A percentile compares a stretch with the other conserved stretches of the same genome.
Evolutionary conservation across 2,113 vertebrate genomes (phyloP).

Genomic region (Sebastes fasciatus): DNA sequence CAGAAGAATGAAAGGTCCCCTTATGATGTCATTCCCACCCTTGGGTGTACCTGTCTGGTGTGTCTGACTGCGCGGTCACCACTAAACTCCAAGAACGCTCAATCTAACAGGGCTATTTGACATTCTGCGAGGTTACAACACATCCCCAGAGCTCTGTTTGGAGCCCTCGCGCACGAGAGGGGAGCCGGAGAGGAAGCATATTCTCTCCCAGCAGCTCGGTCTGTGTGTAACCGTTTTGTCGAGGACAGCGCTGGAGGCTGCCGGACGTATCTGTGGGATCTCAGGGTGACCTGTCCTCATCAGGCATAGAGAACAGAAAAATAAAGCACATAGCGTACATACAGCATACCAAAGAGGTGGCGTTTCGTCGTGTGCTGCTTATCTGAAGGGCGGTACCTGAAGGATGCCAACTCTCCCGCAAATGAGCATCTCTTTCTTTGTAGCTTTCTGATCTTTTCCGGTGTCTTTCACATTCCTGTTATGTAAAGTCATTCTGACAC

Average conservation of each 20-base stretch:
- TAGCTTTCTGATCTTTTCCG: neutral
- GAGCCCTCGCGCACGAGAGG: constrained; percentile 42
- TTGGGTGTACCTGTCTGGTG: constrained; percentile 17
- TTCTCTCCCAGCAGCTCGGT: constrained; percentile 61
- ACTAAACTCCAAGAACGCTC: constrained; percentile 41
- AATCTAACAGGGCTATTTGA: constrained; percentile 60
- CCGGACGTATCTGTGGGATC: constrained; percentile 68
- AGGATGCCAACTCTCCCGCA: constrained; percentile 5
- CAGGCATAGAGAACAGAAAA: constrained; percentile 47
- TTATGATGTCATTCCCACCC: constrained; percentile 36
- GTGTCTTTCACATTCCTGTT: constrained; percentile 7
- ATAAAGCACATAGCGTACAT: constrained; percentile 28
- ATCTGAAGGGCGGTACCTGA: constrained; percentile 22
- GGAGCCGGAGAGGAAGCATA: constrained; percentile 64
- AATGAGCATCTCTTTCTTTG: constrained; percentile 14
- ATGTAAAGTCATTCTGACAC: constrained; percentile 6
- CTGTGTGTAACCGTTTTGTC: constrained; percentile 59
- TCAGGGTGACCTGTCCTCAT: constrained; percentile 75
- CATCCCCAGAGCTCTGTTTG: constrained; percentile 64
- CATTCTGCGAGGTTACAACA: constrained; percentile 69
- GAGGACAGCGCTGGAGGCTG: constrained; percentile 67
- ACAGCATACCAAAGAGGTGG: constrained; percentile 66
- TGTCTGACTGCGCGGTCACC: constrained; percentile 1
- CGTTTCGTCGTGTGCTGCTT: constrained; percentile 16
- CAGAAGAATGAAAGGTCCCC: constrained; percentile 6